Evolutionary conservation across 2,113 vertebrate genomes (phyloP).

Genomic region (Hystrix cristata): DNA sequence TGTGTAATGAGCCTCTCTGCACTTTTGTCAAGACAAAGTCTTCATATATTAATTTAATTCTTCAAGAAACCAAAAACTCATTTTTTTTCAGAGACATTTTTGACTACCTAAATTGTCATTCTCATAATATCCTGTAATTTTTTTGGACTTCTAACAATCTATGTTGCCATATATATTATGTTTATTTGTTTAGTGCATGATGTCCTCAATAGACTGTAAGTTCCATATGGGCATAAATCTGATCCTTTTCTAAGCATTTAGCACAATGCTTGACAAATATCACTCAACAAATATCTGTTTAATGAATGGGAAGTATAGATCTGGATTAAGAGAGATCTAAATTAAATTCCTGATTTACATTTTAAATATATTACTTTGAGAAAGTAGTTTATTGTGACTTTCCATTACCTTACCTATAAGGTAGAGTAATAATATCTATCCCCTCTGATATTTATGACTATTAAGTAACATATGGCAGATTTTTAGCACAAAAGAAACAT

Average conservation of each 20-base stretch:
- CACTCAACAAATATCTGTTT: neutral
- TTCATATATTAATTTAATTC: neutral
- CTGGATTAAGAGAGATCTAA: neutral
- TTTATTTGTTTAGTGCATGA: neutral
- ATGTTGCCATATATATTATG: neutral
- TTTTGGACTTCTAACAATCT: neutral
- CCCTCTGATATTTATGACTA: neutral
- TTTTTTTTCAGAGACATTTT: neutral
- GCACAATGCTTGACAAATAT: neutral
- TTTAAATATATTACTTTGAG: neutral
- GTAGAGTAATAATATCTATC: neutral
- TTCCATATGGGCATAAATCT: neutral
- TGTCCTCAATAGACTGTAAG: neutral
- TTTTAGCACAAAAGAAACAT: constrained; percentile 25
- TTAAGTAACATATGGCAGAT: neutral
- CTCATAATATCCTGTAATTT: neutral
- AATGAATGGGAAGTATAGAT: neutral
- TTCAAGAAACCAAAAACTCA: neutral
- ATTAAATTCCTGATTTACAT: neutral
- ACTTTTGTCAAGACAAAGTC: neutral
- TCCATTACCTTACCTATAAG: neutral
- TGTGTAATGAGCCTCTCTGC: neutral
- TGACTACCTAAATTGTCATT: neutral
- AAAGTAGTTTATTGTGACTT: constrained; percentile 22
- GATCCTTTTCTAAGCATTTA: constrained; percentile 20